These are phyloP conservation scores for Dioctria rufipes DNA, from an alignment of 2,888 invertebrate genomes.

Conservation along the genomic window DNA sequence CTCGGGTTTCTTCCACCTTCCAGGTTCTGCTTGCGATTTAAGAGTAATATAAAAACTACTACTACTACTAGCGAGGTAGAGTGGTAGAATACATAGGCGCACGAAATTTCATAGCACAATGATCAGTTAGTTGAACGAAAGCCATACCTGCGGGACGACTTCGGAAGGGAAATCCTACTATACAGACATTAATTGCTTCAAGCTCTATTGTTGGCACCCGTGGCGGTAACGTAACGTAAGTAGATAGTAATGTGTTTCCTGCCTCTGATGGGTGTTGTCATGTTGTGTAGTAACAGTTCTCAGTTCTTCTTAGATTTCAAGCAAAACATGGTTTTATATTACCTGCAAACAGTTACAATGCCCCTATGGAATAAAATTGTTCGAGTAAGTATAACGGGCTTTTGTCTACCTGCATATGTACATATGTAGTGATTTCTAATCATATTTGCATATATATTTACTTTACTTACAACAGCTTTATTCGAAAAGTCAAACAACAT, in stretches of 20 bases:
- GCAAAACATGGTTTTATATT: constrained; percentile 29
- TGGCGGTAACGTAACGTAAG: not conserved
- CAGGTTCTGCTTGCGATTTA: not conserved
- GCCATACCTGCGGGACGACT: constrained; percentile 28
- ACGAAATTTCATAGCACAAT: constrained; percentile 33
- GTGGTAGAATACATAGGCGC: not conserved
- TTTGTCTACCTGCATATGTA: no score
- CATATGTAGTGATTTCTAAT: not conserved
- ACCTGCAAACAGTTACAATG: constrained; percentile 45
- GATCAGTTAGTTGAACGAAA: constrained; percentile 28
- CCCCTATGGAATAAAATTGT: not conserved
- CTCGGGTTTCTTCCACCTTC: constrained; percentile 40
- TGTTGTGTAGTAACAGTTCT: not conserved
- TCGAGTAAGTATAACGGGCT: constrained; percentile 9
- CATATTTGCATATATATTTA: not conserved
- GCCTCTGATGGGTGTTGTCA: not conserved
- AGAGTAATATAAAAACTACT: no score
- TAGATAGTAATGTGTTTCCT: no score
- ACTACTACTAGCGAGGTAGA: not conserved
- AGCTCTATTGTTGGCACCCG: constrained; percentile 6
- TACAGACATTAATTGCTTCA: constrained; percentile 16
- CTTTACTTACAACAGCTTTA: no score
- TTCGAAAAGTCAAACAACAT: not conserved
- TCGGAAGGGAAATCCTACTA: not conserved
- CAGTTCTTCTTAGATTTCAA: constrained; percentile 25